Percentiles rank a stretch among this genome's conserved stretches.
phyloP scores from a whole-genome alignment of 2,113 vertebrate species.

The Vicugna pacos region DNA sequence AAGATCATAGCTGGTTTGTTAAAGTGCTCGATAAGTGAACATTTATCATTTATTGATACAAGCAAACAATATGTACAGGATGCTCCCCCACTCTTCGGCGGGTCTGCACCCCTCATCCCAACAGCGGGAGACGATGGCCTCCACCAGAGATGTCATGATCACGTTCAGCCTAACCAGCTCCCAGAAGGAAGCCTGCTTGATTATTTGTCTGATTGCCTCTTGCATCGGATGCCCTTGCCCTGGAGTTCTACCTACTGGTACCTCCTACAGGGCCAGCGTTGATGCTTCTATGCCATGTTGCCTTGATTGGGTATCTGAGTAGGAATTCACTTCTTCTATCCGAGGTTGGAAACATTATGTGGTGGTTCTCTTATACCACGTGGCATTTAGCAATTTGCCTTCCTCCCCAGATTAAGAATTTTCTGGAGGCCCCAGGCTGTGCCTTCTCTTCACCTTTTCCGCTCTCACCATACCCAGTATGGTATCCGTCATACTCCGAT shows the following conservation, averaged over 20 bases:
- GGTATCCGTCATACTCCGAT: background rate
- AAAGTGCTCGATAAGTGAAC: constrained; percentile 60
- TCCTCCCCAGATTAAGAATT: background rate
- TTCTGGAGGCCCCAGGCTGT: background rate
- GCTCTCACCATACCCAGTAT: background rate
- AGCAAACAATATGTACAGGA: background rate
- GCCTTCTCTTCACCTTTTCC: background rate
- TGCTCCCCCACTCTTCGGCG: background rate
- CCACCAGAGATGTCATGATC: background rate
- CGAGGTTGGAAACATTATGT: background rate
- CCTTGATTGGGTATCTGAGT: background rate
- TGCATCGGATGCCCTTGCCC: too few species aligned
- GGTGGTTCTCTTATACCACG: too few species aligned
- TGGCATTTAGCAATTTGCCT: background rate
- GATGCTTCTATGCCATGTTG: fast-evolving
- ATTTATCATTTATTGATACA: background rate
- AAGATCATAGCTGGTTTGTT: constrained; percentile 70
- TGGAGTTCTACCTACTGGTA: background rate
- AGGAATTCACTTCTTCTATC: background rate
- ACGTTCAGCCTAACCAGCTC: background rate
- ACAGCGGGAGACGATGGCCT: fast-evolving
- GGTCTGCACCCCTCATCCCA: background rate
- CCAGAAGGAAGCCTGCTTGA: background rate
- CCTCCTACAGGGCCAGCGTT: fast-evolving
- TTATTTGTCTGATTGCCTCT: background rate